A percentile compares a stretch with the other conserved stretches of the same genome.
These are phyloP conservation scores for Chelonia mydas DNA, from an alignment of 2,797 vertebrate species.

Conservation along the genomic window DNA sequence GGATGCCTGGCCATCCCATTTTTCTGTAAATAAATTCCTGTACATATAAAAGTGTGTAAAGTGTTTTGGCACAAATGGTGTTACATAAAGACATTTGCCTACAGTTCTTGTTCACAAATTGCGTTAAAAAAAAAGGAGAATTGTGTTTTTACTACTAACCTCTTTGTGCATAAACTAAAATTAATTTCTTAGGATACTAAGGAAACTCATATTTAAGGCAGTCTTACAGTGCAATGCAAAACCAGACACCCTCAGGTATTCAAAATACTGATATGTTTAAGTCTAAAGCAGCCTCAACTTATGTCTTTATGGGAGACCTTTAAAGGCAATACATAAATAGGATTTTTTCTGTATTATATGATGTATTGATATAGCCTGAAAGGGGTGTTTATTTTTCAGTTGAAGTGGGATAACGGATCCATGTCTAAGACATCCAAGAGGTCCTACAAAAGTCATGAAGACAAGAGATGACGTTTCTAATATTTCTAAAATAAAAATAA, in stretches of 20 bases:
- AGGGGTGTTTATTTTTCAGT: neutral
- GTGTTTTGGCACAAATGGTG: neutral
- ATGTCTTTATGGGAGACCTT: neutral
- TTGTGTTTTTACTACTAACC: neutral
- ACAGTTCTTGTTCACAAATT: neutral
- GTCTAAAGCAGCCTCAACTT: neutral
- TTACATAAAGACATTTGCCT: rapidly evolving
- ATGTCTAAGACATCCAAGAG: neutral
- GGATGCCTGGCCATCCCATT: neutral
- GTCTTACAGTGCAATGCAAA: neutral
- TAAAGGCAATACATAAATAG: neutral
- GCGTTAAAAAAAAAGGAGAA: neutral
- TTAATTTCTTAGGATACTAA: neutral
- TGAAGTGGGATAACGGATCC: neutral
- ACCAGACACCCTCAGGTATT: neutral
- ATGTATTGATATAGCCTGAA: rapidly evolving
- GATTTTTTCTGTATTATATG: neutral
- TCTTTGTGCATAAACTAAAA: neutral
- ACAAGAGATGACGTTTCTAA: rapidly evolving
- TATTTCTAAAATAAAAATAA: neutral
- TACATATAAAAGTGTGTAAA: neutral
- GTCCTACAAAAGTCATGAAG: neutral
- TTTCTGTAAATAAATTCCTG: neutral
- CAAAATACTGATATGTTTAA: neutral
- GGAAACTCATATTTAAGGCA: neutral